Percentiles rank a stretch among this genome's conserved stretches.
phyloP scores from a whole-genome alignment of 2,113 vertebrate species.

The Chaetura pelagica region DNA sequence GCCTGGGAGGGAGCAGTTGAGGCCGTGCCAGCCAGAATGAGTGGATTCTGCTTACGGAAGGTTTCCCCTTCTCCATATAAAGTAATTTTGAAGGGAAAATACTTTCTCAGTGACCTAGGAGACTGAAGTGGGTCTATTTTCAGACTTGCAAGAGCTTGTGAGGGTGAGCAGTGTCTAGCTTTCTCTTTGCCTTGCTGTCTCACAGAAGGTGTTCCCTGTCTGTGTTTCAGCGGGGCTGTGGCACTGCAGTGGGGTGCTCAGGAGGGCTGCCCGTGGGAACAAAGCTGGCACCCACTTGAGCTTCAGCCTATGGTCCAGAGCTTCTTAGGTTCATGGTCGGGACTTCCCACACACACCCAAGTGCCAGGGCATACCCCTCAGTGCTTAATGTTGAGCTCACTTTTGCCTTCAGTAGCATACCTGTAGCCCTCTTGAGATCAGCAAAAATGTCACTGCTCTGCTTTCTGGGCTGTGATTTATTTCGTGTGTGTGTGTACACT shows the following conservation, averaged over 20 bases:
- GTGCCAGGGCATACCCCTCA: neutral
- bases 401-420: neutral
- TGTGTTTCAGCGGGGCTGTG: neutral
- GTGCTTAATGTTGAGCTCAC: neutral
- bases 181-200: neutral
- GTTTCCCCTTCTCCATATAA: slow-evolving; percentile 49
- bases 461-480: neutral
- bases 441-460: neutral
- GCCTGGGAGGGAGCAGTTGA: neutral
- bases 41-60: neutral
- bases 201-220: neutral
- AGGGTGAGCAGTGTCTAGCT: neutral
- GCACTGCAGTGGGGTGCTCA: neutral
- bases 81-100: slow-evolving; percentile 33
- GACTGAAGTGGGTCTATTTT: slow-evolving; percentile 15
- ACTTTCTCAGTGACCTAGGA: slow-evolving; percentile 1
- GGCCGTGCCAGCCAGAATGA: neutral
- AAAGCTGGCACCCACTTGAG: neutral
- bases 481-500: neutral
- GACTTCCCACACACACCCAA: neutral
- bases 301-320: neutral
- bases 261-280: neutral
- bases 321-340: fast-evolving
- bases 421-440: neutral
- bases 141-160: neutral